Percentiles rank a stretch among this genome's conserved stretches.
Evolutionary conservation across 2,888 invertebrate species (phyloP).

Genomic region (Brachyptera putata): DNA sequence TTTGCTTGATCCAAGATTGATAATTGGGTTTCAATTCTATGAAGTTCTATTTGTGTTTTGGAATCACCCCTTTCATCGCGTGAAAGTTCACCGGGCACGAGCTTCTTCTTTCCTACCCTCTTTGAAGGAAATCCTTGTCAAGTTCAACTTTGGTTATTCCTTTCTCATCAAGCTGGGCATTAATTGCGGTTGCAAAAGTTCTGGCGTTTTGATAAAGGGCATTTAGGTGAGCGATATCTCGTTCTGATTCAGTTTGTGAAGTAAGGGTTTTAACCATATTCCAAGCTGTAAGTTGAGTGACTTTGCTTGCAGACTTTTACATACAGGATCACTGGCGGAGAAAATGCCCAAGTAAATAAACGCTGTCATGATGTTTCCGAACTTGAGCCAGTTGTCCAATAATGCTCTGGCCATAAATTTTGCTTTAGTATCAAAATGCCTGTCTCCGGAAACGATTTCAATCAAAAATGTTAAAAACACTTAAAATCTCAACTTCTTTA

Average conservation of each 20-base stretch:
- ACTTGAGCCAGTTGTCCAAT: not conserved
- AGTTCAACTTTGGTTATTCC: not conserved
- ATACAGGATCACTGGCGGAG: not conserved
- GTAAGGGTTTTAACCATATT: not conserved
- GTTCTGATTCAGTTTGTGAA: not conserved
- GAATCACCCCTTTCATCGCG: not conserved
- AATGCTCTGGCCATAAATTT: not conserved
- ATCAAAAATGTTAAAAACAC: not conserved
- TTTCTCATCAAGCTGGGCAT: not conserved
- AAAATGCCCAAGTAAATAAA: not conserved
- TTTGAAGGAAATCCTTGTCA: not conserved
- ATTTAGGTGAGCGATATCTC: not conserved
- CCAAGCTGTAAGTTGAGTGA: not conserved
- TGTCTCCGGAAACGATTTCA: not conserved
- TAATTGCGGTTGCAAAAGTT: not conserved
- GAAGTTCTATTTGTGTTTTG: not conserved
- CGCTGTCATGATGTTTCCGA: not conserved
- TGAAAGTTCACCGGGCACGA: not conserved
- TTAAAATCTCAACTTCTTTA: not conserved
- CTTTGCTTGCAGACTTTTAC: not conserved
- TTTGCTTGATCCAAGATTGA: not conserved
- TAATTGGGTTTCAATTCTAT: not conserved
- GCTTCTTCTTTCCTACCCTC: not conserved
- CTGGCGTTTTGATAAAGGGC: not conserved
- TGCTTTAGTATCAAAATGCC: not conserved